phyloP scores from a whole-genome alignment of 2,888 invertebrate genomes.

The Sesia bembeciformis region DNA sequence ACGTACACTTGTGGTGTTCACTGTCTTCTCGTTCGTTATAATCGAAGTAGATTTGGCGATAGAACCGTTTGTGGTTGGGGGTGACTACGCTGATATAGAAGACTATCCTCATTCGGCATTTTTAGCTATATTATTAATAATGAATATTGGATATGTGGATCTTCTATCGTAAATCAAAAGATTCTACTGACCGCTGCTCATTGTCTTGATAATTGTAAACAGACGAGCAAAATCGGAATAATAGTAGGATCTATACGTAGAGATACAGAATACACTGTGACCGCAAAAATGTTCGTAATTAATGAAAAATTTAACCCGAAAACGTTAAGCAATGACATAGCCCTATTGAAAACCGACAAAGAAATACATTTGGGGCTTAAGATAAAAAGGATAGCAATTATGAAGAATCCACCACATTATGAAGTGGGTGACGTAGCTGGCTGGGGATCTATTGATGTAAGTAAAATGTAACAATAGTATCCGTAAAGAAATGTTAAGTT shows the following conservation, averaged over 20 bases:
- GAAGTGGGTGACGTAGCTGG: slow-evolving; percentile 15
- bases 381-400: slow-evolving; percentile 13
- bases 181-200: slow-evolving; percentile 28
- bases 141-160: slow-evolving; percentile 17
- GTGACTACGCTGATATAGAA: slow-evolving; percentile 10
- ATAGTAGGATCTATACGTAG: slow-evolving; percentile 16
- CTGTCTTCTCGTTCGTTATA: not conserved
- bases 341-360: slow-evolving; percentile 7
- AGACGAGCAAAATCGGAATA: not conserved
- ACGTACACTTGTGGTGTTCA: not conserved
- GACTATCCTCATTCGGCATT: slow-evolving; percentile 21
- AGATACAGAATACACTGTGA: slow-evolving; percentile 1
- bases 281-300: not conserved
- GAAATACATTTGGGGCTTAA: slow-evolving; percentile 4
- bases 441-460: slow-evolving; percentile 21
- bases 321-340: slow-evolving; percentile 12
- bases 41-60: slow-evolving; percentile 1
- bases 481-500: too few species aligned
- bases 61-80: slow-evolving; percentile 14
- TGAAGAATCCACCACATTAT: slow-evolving; percentile 8
- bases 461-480: not conserved
- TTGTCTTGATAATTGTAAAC: slow-evolving; percentile 15
- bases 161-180: slow-evolving; percentile 25
- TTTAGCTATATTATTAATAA: slow-evolving; percentile 5
- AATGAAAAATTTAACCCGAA: slow-evolving; percentile 9